Conservation (phyloP, 2,113 vertebrate genomes). For the Murina feae region DNA sequence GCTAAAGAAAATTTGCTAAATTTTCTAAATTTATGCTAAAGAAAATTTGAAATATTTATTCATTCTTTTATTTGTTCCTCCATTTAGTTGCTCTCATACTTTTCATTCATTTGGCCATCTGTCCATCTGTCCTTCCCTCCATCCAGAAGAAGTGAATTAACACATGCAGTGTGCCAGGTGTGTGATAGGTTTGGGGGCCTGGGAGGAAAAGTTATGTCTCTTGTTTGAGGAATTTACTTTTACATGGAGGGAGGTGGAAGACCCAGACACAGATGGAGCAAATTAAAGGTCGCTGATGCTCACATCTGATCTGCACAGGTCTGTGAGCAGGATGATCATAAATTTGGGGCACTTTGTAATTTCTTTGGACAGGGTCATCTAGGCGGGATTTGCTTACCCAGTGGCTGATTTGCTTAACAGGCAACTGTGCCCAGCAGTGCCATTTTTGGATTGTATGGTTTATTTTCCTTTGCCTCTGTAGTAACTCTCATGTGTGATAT, state of each 20-base stretch:
- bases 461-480: not conserved
- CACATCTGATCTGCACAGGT: not conserved
- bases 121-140: not conserved
- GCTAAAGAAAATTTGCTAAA: not conserved
- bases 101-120: not conserved
- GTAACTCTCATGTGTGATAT: not conserved
- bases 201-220: not conserved
- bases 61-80: not conserved
- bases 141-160: not conserved
- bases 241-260: not conserved
- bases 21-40: too few species aligned
- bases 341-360: not conserved
- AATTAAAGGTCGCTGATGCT: not conserved
- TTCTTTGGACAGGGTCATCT: not conserved
- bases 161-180: not conserved
- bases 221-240: not conserved
- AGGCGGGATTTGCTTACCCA: not conserved
- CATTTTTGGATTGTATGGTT: not conserved
- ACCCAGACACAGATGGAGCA: not conserved
- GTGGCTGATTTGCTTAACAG: not conserved
- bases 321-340: not conserved
- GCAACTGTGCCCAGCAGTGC: not conserved
- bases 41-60: not conserved
- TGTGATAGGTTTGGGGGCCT: not conserved
- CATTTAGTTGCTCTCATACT: not conserved